Conservation (phyloP, 2,797 vertebrate species). For the Echiichthys vipera region DNA sequence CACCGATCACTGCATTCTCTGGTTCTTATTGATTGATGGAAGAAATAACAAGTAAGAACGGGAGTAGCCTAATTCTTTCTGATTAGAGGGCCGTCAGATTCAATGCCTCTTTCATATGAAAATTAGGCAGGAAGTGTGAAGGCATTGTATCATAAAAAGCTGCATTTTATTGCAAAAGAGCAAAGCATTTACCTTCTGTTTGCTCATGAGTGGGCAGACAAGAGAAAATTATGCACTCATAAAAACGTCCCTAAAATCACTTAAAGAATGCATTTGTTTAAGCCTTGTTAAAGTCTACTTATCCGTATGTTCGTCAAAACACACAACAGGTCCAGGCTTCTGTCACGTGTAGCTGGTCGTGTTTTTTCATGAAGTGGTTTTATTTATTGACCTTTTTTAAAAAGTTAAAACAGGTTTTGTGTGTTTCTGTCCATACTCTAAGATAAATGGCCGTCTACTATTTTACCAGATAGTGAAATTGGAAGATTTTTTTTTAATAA, state of each 20-base stretch:
- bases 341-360: not conserved
- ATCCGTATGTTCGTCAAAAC: slow-evolving; percentile 10
- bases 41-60: slow-evolving; percentile 44
- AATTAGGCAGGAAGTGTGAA: not conserved
- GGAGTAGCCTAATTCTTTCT: slow-evolving; percentile 33
- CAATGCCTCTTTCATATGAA: slow-evolving; percentile 2
- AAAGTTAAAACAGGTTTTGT: not conserved
- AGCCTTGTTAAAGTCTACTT: not conserved
- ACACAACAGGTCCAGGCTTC: too few relatives aligned
- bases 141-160: slow-evolving; percentile 19
- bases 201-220: slow-evolving; percentile 2
- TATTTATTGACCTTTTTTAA: not conserved
- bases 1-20: slow-evolving; percentile 49
- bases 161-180: slow-evolving; percentile 5
- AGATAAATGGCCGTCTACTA: not conserved
- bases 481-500: not conserved
- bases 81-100: slow-evolving; percentile 4
- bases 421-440: not conserved
- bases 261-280: slow-evolving; percentile 15
- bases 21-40: slow-evolving; percentile 57
- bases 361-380: not conserved
- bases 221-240: not conserved
- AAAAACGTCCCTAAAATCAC: not conserved
- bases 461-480: not conserved
- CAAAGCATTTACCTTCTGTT: slow-evolving; percentile 20